phyloP scores from a whole-genome alignment of 2,113 vertebrate species.

The Phocoena sinus region DNA sequence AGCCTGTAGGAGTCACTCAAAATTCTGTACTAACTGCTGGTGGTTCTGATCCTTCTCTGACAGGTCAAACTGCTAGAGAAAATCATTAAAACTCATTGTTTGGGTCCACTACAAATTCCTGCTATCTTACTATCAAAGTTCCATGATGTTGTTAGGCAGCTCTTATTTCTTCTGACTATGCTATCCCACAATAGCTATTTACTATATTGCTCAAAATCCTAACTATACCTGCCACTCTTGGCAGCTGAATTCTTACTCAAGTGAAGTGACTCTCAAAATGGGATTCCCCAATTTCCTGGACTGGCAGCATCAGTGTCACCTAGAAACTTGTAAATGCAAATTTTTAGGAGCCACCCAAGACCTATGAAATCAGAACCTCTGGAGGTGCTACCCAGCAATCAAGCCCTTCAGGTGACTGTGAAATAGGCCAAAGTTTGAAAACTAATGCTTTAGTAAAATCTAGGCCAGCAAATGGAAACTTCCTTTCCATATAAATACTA shows the following conservation, averaged over 20 bases:
- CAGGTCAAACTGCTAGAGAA: not conserved
- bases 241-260: not conserved
- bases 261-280: not conserved
- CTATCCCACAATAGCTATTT: not conserved
- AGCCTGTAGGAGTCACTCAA: not conserved
- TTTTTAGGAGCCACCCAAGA: not conserved
- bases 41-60: not conserved
- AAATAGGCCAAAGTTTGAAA: not conserved
- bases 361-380: not conserved
- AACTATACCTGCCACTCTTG: not conserved
- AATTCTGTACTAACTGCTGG: not conserved
- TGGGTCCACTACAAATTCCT: not conserved
- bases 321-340: not conserved
- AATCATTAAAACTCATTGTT: not conserved
- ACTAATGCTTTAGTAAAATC: not conserved
- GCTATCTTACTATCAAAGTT: not conserved
- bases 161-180: not conserved
- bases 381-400: not conserved
- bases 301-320: not conserved
- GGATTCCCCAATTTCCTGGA: not conserved
- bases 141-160: not conserved
- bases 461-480: not conserved
- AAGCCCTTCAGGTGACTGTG: not conserved
- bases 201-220: not conserved
- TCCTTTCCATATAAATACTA: not conserved